A percentile compares a stretch with the other conserved stretches of the same genome.
phyloP scores from a whole-genome alignment of 1,140 invertebrate species.

The Papilio dardanus region DNA sequence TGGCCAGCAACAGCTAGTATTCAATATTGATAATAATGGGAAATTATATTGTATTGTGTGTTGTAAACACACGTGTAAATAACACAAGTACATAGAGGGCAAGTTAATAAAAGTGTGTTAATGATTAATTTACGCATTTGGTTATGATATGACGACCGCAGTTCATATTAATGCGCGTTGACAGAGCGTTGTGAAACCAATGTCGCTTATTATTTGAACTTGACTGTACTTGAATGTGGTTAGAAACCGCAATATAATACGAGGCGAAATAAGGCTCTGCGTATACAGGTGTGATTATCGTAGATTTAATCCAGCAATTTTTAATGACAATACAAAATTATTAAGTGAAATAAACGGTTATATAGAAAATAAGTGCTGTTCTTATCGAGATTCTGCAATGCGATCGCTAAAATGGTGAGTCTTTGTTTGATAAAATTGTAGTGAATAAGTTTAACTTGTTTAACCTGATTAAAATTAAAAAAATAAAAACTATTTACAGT shows the following conservation, averaged over 20 bases:
- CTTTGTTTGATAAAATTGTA: not conserved
- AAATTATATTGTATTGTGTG: too few relatives aligned
- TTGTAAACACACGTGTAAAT: not conserved
- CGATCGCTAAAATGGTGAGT: not conserved
- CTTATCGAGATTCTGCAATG: not conserved
- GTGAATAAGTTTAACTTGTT: not conserved
- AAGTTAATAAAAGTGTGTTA: slow-evolving; percentile 8
- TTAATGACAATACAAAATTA: not conserved
- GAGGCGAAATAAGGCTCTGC: not conserved
- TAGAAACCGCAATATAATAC: not conserved
- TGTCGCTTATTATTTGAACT: slow-evolving; percentile 1
- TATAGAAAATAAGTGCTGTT: not conserved
- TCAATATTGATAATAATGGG: too few relatives aligned
- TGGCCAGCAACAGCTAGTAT: too few relatives aligned
- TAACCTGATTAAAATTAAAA: not conserved
- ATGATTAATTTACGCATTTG: slow-evolving; percentile 8
- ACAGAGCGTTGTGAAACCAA: slow-evolving; percentile 6
- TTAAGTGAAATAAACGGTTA: not conserved
- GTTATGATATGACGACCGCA: not conserved
- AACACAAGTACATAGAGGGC: slow-evolving; percentile 34
- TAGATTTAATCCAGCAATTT: not conserved
- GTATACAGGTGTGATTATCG: not conserved
- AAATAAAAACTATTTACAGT: not conserved
- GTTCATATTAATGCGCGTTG: not conserved
- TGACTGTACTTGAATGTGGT: slow-evolving; percentile 1